These are phyloP conservation scores for Yponomeuta sedellus DNA, from an alignment of 2,888 invertebrate genomes.

Conservation along the genomic window DNA sequence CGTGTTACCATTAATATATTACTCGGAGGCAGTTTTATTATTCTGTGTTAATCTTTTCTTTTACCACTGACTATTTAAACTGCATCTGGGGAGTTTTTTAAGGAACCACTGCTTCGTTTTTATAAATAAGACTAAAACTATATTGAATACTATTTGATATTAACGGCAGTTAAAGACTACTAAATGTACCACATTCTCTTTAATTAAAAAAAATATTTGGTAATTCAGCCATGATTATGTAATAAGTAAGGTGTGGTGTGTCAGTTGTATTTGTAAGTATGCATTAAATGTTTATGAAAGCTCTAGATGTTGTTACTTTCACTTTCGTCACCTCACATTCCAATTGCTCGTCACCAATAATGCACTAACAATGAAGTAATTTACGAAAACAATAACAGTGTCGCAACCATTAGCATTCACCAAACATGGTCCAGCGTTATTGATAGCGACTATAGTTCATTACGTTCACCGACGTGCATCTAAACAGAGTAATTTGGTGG, in stretches of 20 bases:
- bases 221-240: neutral
- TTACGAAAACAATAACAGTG: neutral
- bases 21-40: too few species aligned
- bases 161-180: too few species aligned
- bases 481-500: slow-evolving; percentile 39
- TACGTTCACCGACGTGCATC: slow-evolving; percentile 31
- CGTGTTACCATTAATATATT: too few species aligned
- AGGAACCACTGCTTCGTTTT: too few species aligned
- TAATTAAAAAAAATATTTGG: too few species aligned
- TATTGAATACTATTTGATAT: too few species aligned
- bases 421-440: slow-evolving; percentile 23
- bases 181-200: too few species aligned
- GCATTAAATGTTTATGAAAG: neutral
- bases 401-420: slow-evolving; percentile 1
- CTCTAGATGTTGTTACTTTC: neutral
- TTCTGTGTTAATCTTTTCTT: too few species aligned
- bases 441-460: slow-evolving; percentile 45
- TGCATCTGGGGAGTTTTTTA: too few species aligned
- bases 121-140: too few species aligned
- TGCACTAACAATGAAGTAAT: neutral
- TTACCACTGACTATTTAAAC: too few species aligned
- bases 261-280: neutral
- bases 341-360: neutral
- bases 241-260: neutral
- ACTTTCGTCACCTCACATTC: neutral